phyloP scores from a whole-genome alignment of 2,888 invertebrate species.

The Archaeoteleia sp. region DNA sequence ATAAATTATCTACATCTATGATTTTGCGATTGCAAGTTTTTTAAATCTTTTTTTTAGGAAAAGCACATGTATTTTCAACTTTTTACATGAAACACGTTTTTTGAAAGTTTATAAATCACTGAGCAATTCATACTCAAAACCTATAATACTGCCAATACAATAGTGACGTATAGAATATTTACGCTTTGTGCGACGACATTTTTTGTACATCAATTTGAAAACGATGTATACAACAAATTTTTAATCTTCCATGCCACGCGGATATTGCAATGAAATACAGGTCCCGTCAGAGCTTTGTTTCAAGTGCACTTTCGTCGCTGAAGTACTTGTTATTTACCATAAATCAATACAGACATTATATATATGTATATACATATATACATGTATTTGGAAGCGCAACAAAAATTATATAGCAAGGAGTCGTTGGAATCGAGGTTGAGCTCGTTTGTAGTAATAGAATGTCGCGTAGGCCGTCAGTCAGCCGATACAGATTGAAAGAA shows the following conservation, averaged over 20 bases:
- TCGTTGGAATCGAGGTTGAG: neutral
- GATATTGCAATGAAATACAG: constrained; percentile 41
- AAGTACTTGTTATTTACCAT: constrained; percentile 40
- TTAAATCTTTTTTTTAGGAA: too few relatives aligned
- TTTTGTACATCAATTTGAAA: constrained; percentile 32
- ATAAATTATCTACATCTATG: too few relatives aligned
- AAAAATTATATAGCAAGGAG: neutral
- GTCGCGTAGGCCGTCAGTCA: constrained; percentile 1
- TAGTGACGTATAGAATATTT: constrained; percentile 6
- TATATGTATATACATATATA: neutral
- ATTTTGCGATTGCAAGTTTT: too few relatives aligned
- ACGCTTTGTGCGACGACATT: constrained; percentile 11
- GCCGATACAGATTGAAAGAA: neutral
- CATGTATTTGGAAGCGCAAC: neutral
- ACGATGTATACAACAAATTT: constrained; percentile 33
- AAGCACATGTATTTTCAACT: too few relatives aligned
- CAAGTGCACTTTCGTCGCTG: constrained; percentile 28
- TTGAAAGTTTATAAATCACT: too few relatives aligned
- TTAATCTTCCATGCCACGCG: constrained; percentile 30
- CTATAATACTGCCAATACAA: too few relatives aligned
- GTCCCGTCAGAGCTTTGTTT: constrained; percentile 41
- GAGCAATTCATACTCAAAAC: too few relatives aligned
- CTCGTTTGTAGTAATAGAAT: constrained; percentile 8
- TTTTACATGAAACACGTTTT: too few relatives aligned
- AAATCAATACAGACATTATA: constrained; percentile 37